Evolutionary conservation across 1,140 invertebrate genomes (phyloP).

Genomic region (Pogonomyrmex californicus): DNA sequence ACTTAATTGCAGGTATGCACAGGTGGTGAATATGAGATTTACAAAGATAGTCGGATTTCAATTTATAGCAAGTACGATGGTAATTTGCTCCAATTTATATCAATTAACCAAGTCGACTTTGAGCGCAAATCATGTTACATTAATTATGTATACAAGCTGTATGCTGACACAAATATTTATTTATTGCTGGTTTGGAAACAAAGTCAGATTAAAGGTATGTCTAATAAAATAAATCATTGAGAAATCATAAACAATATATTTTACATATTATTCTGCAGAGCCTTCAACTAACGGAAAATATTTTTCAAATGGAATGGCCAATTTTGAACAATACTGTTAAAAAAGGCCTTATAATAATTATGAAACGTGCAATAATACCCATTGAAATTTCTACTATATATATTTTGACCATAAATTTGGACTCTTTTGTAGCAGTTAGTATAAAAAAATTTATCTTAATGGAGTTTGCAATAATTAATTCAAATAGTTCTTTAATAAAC

Average conservation of each 20-base stretch:
- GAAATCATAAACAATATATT: not conserved
- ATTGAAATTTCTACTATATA: conserved; percentile 36
- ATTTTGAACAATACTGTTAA: not conserved
- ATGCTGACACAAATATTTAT: conserved; percentile 82
- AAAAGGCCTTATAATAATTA: conserved; percentile 29
- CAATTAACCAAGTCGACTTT: conserved; percentile 78
- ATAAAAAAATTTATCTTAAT: conserved; percentile 18
- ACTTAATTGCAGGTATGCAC: conserved; percentile 54
- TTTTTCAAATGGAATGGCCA: conserved; percentile 52
- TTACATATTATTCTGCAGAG: conserved; percentile 37
- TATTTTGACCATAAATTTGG: conserved; percentile 41
- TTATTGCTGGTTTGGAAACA: conserved; percentile 88
- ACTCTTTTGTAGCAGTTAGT: conserved; percentile 56
- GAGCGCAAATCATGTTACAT: conserved; percentile 75
- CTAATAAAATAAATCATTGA: not conserved
- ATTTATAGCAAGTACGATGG: conserved; percentile 49
- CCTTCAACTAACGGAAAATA: not conserved
- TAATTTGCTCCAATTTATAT: conserved; percentile 56
- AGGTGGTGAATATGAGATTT: conserved; percentile 54
- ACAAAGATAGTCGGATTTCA: conserved; percentile 61
- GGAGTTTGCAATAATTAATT: not conserved
- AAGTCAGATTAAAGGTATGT: conserved; percentile 80
- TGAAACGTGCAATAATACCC: conserved; percentile 54
- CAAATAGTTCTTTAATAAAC: not conserved
- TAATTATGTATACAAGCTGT: conserved; percentile 59